phyloP scores from a whole-genome alignment of 2,888 invertebrate genomes.

The Acleris holmiana region DNA sequence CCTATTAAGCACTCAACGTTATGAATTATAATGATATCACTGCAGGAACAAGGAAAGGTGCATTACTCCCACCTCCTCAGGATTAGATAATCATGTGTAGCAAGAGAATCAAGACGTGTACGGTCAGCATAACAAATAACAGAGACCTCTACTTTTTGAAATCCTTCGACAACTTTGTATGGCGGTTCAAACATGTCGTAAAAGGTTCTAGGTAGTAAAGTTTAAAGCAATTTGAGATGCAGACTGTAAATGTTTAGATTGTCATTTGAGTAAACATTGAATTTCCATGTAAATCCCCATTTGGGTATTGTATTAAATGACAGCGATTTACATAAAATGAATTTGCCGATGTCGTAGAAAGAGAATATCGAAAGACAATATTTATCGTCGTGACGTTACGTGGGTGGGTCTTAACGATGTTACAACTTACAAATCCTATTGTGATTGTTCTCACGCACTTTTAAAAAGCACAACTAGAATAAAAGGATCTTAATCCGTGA shows the following conservation, averaged over 20 bases:
- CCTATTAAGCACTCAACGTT: constrained; percentile 27
- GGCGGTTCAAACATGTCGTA: too few species aligned
- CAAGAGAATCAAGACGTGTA: not conserved
- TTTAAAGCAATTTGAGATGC: too few species aligned
- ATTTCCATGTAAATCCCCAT: not conserved
- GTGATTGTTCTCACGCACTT: constrained; percentile 19
- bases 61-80: constrained; percentile 13
- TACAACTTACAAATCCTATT: constrained; percentile 6
- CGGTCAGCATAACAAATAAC: too few species aligned
- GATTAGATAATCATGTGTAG: constrained; percentile 21
- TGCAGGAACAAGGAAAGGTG: constrained; percentile 24
- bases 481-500: constrained; percentile 10
- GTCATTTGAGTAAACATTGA: not conserved
- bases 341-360: not conserved
- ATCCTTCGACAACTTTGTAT: too few species aligned
- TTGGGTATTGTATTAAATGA: too few species aligned
- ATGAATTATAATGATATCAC: constrained; percentile 35
- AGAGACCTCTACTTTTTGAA: too few species aligned
- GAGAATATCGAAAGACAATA: constrained; percentile 6
- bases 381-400: constrained; percentile 12
- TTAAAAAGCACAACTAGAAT: constrained; percentile 6
- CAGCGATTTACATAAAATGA: not conserved
- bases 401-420: constrained; percentile 23
- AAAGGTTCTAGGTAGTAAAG: too few species aligned
- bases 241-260: not conserved